Evolutionary conservation across 1,140 invertebrate species (phyloP), one percentile per base, ranked within the genome.

Genomic region (Sminthurinus signatus): DNA sequence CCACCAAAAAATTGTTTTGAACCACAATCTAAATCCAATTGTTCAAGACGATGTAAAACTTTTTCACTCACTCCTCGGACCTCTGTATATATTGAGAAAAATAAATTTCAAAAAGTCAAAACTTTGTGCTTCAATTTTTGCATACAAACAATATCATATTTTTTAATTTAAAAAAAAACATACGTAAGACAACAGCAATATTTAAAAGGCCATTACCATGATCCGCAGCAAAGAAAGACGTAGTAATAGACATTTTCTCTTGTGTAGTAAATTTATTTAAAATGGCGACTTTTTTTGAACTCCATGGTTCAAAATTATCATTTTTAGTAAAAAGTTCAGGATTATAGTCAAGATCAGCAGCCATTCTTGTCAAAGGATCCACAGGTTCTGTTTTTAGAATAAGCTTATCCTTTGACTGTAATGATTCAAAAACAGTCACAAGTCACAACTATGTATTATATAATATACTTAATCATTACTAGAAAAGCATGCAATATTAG

Each of bases 21-120:
- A 10, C 88, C 86, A 78, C 94, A 92, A 75, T 96, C 93, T 80
- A 94, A 91, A 72, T 94, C 89, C 50, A 97, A 77, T 76, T 97
- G 93, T 76, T 97, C 92, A 56, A 97, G 76, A 48, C 92, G 83
- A 75, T 88, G 89, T 77, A 89, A 88, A 0, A 96, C 88, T 80
- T 93, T 93, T 75, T 95, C 91, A 62, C 88, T 86, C n/a, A 89
- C 82, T 55, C 57, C 60, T 29, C 64, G 62, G 55, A 62, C 54
- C 25, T 57, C 66, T 61, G 32, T n/a, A n/a, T n/a, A n/a, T n/a
- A n/a, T n/a, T n/a, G n/a, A n/a, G n/a, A n/a, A n/a, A n/a, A n/a
- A n/a, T n/a, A n/a, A n/a, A n/a, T n/a, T n/a, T n/a, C n/a, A n/a
- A n/a, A n/a, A n/a, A n/a, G n/a, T n/a, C n/a, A n/a, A n/a, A n/a